These are phyloP conservation scores for Hapalemur alaotrensis DNA, from an alignment of 2,797 vertebrate species.

Conservation along the genomic window DNA sequence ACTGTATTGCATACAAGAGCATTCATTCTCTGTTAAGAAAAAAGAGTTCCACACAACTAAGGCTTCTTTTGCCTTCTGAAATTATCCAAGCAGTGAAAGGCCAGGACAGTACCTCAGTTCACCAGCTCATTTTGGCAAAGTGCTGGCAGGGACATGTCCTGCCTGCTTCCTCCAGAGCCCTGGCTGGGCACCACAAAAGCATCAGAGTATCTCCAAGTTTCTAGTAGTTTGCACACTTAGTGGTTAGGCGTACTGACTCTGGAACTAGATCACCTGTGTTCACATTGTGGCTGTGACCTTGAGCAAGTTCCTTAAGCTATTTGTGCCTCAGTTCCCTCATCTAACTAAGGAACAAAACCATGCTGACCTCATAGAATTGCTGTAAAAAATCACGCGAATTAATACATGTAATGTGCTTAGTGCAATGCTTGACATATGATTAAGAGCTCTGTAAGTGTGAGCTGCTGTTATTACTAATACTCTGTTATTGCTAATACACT, in stretches of 20 bases:
- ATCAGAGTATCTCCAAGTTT: not conserved
- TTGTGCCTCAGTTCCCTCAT: not conserved
- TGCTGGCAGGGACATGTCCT: not conserved
- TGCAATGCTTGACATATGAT: not conserved
- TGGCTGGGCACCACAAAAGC: not conserved
- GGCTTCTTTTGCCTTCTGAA: not conserved
- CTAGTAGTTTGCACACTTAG: not conserved
- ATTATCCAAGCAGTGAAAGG: constrained; percentile 19
- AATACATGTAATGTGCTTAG: not conserved
- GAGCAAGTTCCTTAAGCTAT: not conserved
- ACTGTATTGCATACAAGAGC: not conserved
- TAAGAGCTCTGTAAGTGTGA: not conserved
- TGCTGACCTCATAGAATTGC: not conserved
- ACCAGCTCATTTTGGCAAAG: not conserved
- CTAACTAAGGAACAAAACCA: not conserved
- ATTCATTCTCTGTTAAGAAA: not conserved
- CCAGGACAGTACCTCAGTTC: not conserved
- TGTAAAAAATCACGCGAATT: not conserved
- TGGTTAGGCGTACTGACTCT: not conserved
- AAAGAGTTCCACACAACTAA: not conserved
- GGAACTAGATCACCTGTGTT: not conserved
- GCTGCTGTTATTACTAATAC: not conserved
- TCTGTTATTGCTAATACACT: not conserved
- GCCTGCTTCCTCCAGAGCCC: not conserved
- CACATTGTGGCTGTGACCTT: not conserved